Conservation (phyloP, 2,888 invertebrate genomes). For the Scrobipalpa costella region DNA sequence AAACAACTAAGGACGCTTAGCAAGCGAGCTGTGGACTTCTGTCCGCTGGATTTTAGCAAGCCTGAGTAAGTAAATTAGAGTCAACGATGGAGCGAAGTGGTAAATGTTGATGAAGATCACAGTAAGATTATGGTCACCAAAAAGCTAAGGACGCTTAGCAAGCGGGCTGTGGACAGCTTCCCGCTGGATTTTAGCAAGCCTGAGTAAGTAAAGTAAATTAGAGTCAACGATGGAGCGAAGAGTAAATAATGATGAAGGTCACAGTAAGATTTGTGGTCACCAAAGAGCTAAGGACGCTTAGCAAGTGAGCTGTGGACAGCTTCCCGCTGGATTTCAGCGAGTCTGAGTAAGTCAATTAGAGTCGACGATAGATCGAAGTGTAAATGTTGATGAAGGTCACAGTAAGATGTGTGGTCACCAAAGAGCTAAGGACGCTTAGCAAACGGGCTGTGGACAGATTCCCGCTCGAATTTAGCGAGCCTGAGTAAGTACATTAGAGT, state of each 20-base stretch:
- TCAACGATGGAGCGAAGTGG: too few relatives aligned
- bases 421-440: conserved; percentile 54
- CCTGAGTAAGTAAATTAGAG: conserved; percentile 85
- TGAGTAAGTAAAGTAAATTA: neutral
- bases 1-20: conserved; percentile 55
- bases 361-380: too few relatives aligned
- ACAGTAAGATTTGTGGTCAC: conserved; percentile 87
- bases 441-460: conserved; percentile 84
- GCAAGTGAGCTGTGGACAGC: conserved; percentile 83
- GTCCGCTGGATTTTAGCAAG: conserved; percentile 92
- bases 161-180: neutral
- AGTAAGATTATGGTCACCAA: too few relatives aligned
- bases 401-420: conserved; percentile 86
- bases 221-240: too few relatives aligned
- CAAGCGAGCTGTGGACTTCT: conserved; percentile 83
- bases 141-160: too few relatives aligned
- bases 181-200: neutral
- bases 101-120: too few relatives aligned
- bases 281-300: conserved; percentile 53
- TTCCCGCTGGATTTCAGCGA: conserved; percentile 92
- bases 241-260: too few relatives aligned
- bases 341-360: conserved; percentile 85
- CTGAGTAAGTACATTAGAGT: conserved; percentile 83
- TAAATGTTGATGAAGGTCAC: too few relatives aligned
- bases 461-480: conserved; percentile 91